Base-by-base conservation (phyloP, 2,797 vertebrate genomes). In the Myotis vivesi region DNA sequence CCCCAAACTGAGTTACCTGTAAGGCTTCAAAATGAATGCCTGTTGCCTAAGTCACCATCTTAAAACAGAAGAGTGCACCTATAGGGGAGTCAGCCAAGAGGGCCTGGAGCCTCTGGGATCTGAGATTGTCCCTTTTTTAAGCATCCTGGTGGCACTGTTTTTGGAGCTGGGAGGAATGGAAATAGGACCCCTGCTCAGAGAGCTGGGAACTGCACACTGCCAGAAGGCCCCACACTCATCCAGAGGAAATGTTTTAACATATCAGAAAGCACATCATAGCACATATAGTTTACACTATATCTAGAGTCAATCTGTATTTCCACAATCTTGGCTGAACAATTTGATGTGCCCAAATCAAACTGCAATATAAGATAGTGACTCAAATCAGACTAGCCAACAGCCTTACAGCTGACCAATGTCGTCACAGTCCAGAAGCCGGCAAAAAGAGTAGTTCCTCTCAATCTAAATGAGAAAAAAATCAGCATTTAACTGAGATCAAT, bases 81-180 rank as follows among this genome's bases (percentile, higher is more conserved):
- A 12, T 10, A 62, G 16, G 28, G 53, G 10, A 41, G 15, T 6
- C 16, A 20, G 38, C 64, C 11, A 36, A 49, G 72, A 76, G 16
- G 13, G 6, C 25, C 16, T 0, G 1, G 23, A 33, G 33, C n/a
- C 15, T 25, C 12, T 38, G 41, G 38, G 25, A 17, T 6, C 2
- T 25, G 41, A 46, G 25, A 25, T 10, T 2, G 15, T 30, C 25
- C 49, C 44, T 44, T 62, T 49, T 38, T 17, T 36, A 73, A 41
- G 44, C 30, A 53, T 22, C 25, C 0, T 38, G 16, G 77, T 2
- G 59, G 44, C 28, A 11, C 44, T 20, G 1, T 8, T 28, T 71
- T 71, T 7, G 55, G 13, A 81, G 12, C 41, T 36, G 80, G 53
- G n/a, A 49, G 17, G 55, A 0, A 66, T 0, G 22, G 25, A 84